phyloP scores from a whole-genome alignment of 2,888 invertebrate species.

The Nomada goodeniana region DNA sequence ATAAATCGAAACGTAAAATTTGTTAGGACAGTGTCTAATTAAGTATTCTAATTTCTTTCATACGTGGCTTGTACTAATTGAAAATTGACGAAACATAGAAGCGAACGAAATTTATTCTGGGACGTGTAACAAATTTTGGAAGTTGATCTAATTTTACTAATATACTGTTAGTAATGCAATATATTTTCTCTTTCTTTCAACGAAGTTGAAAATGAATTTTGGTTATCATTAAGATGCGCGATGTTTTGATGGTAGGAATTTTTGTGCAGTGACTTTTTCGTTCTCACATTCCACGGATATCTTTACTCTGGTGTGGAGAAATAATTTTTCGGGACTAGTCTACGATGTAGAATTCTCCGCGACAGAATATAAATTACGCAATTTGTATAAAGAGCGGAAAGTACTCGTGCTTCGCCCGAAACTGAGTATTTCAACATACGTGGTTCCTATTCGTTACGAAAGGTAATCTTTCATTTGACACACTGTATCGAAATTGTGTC shows the following conservation, averaged over 20 bases:
- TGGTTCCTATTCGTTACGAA: neutral
- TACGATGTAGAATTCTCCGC: conserved; percentile 53
- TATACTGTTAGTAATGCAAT: neutral
- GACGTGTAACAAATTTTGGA: too few relatives aligned
- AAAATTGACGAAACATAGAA: too few relatives aligned
- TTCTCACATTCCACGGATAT: conserved; percentile 28
- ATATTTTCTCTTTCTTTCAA: conserved; percentile 21
- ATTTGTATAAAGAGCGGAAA: conserved; percentile 72
- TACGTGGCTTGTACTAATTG: too few relatives aligned
- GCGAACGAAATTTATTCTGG: too few relatives aligned
- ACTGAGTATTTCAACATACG: conserved; percentile 41
- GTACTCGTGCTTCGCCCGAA: conserved; percentile 30
- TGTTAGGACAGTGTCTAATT: too few relatives aligned
- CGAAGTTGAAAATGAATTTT: conserved; percentile 32
- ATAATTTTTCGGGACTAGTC: conserved; percentile 55
- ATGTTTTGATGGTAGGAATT: conserved; percentile 31
- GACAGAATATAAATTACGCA: conserved; percentile 72
- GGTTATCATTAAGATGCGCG: conserved; percentile 47
- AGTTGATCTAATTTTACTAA: neutral
- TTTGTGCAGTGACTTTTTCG: conserved; percentile 39
- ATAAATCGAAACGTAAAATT: too few relatives aligned
- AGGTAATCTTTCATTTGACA: neutral
- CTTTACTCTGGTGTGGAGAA: conserved; percentile 34
- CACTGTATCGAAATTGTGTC: neutral
- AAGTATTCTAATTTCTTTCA: too few relatives aligned